Conservation (phyloP, 2,113 vertebrate genomes). For the Merops nubicus region DNA sequence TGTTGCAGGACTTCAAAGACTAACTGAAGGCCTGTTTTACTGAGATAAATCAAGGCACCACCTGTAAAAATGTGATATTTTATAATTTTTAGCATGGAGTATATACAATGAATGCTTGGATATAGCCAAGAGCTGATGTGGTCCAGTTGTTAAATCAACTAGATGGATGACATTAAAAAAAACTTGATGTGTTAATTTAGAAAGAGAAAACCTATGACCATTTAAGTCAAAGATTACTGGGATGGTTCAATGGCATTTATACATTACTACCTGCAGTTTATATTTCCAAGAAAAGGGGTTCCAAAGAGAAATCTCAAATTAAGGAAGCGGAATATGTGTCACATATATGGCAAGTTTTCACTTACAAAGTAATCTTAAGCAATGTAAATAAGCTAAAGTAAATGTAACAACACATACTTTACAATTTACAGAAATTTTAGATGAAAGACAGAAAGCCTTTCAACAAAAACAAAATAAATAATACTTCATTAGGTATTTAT, state of each 20-base stretch:
- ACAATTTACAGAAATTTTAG: not conserved
- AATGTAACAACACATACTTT: not conserved
- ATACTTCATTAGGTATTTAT: not conserved
- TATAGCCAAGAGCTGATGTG: not conserved
- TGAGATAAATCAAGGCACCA: not conserved
- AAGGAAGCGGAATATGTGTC: not conserved
- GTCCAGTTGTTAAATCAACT: not conserved
- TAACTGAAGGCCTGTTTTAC: not conserved
- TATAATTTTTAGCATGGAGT: not conserved
- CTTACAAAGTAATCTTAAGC: not conserved
- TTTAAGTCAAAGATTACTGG: not conserved
- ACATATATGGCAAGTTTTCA: not conserved
- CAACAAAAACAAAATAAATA: not conserved
- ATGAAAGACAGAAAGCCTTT: not conserved
- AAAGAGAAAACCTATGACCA: not conserved
- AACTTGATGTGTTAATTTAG: not conserved
- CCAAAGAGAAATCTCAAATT: not conserved
- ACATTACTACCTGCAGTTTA: not conserved
- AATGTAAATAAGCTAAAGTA: no score
- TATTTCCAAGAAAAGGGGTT: not conserved
- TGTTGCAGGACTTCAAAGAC: not conserved
- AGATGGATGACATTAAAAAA: not conserved
- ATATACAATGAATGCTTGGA: not conserved
- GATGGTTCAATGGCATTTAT: not conserved
- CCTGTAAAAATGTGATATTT: not conserved